A percentile compares a stretch with the other conserved stretches of the same genome.
phyloP scores from a whole-genome alignment of 2,113 vertebrate species.

The Cyphomyrus plagiostoma region DNA sequence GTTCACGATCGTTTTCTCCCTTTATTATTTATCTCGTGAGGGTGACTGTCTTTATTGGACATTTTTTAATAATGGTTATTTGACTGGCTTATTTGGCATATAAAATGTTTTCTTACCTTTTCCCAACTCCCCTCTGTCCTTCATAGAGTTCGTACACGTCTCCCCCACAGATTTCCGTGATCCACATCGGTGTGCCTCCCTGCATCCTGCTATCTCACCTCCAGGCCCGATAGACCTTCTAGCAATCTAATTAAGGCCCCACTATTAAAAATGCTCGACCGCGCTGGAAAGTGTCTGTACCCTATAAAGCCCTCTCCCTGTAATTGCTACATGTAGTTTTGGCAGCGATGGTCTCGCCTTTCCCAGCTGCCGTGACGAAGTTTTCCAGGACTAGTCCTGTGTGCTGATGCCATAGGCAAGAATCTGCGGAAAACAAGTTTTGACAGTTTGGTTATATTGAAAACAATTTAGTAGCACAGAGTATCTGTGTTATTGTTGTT shows the following conservation, averaged over 20 bases:
- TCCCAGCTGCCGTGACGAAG: neutral
- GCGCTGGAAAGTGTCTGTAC: neutral
- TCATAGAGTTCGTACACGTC: neutral
- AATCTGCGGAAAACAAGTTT: neutral
- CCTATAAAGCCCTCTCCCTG: neutral
- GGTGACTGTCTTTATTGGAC: neutral
- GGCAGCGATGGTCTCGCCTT: neutral
- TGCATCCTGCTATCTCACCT: neutral
- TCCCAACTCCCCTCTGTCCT: neutral
- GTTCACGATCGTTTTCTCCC: neutral
- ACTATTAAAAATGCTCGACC: neutral
- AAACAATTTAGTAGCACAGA: neutral
- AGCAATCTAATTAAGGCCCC: neutral
- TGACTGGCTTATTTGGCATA: neutral
- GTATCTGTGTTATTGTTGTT: neutral
- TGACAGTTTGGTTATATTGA: neutral
- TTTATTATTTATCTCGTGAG: neutral
- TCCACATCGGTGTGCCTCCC: neutral
- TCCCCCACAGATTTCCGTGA: neutral
- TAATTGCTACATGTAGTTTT: neutral
- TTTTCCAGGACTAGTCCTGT: neutral
- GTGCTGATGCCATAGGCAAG: neutral
- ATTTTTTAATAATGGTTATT: neutral
- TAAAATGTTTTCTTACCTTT: neutral
- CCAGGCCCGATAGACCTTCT: neutral